phyloP scores from a whole-genome alignment of 2,113 vertebrate genomes.

The Formicarius rufipectus region DNA sequence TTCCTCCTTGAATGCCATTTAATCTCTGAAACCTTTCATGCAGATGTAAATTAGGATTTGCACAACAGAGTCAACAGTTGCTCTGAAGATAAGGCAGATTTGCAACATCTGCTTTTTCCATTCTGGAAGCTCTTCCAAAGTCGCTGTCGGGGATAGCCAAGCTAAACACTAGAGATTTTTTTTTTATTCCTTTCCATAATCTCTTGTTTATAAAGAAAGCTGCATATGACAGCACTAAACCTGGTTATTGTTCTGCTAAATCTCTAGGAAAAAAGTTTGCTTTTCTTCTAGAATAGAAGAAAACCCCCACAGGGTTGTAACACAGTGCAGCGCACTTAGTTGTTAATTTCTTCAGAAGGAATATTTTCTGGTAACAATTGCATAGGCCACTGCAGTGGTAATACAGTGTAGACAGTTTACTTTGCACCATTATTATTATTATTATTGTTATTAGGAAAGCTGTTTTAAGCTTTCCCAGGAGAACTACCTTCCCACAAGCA shows the following conservation, averaged over 20 bases:
- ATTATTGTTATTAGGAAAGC: not conserved
- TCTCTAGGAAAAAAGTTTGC: not conserved
- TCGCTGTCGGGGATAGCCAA: not conserved
- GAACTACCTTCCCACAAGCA: not conserved
- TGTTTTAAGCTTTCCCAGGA: not conserved
- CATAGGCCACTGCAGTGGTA: not conserved
- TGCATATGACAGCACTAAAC: conserved; percentile 13
- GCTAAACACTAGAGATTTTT: conserved; percentile 17
- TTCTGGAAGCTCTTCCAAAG: conserved; percentile 51
- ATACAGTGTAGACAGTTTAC: not conserved
- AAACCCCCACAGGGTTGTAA: not conserved
- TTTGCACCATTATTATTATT: not conserved
- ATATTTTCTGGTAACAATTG: not conserved
- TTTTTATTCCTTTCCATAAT: not conserved
- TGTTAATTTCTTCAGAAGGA: not conserved
- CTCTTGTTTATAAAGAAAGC: conserved; percentile 33
- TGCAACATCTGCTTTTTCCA: conserved; percentile 73
- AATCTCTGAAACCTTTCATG: conserved; percentile 68
- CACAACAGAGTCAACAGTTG: conserved; percentile 69
- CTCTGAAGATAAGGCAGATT: conserved; percentile 62
- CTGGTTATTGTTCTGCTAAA: conserved; percentile 28
- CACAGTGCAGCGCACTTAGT: not conserved
- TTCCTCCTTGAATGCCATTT: conserved; percentile 70
- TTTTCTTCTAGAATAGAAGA: not conserved
- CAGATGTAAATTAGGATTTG: conserved; percentile 71